Evolutionary conservation across 2,113 vertebrate species (phyloP), one percentile per base, ranked within the genome.

Genomic region (Orthonyx spaldingii): DNA sequence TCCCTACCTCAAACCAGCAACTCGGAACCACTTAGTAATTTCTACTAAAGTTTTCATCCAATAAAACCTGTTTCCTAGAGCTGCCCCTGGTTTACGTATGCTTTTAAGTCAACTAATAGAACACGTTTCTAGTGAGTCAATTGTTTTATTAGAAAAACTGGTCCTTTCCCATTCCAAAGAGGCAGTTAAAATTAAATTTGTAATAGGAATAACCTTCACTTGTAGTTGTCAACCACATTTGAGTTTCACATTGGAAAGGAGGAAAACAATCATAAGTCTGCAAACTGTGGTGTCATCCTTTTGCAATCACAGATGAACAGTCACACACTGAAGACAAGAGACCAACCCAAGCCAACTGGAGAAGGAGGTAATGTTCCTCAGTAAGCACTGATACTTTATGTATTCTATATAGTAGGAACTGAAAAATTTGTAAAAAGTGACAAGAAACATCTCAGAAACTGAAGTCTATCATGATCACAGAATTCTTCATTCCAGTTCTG

Each of bases 351-450:
- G 71, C 4, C 16, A n/a, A n/a, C 19, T 44, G 49, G 60, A 50
- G 35, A 66, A 47, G 15, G 16, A 66, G 84, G 7, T 21, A 35
- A 11, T 4, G 9, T 12, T 75, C 23, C n/a, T 8, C 30, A 50
- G 33, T 26, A 87, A 78, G 35, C 9, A 47, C 1, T 52, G 16
- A 28, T 24, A 8, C 70, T 81, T 90, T 32, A 57, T 26, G 8
- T 4, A 14, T 56, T 69, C 11, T 20, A 16, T 1, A 2, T 5
- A 52, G 7, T 0, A 72, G 28, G 28, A 15, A 63, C 0, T 0
- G 21, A 81, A 41, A 65, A 37, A 20, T 63, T 82, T 41, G 22
- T n/a, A 65, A 74, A 35, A 84, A 72, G 15, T 52, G 14, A 15
- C 8, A 82, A 57, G 30, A 49, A 90, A 68, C 13, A 28, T 19